Evolutionary conservation across 2,888 invertebrate species (phyloP), one percentile per base, ranked within the genome.

Genomic region (Thecophora atra): DNA sequence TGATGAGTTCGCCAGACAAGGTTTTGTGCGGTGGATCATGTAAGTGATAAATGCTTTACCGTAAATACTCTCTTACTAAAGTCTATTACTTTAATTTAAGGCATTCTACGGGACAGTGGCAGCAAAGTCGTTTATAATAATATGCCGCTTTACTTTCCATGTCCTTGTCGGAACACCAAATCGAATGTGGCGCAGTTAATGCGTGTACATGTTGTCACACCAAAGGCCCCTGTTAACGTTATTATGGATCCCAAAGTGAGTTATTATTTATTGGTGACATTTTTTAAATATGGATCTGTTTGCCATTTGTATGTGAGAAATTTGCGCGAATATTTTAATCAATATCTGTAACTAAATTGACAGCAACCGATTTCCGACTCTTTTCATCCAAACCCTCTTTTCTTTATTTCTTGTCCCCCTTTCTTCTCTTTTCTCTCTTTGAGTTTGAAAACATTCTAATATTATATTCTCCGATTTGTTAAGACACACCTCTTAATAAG

Each of bases 191-290:
- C 93, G 2, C 95, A 96, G 83, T 84, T 96, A 75, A 94, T 95
- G 93, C 88, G 96, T 65, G 88, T 97, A 69, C 96, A 95, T 83
- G 90, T 96, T 1, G 94, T 94, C 64, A 91, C 92, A 67, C 98
- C 98, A 8, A 98, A 98, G 87, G 96, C 94, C 74, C 95, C 95
- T 0, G 94, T 98, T 21, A 91, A 94, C 83, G 95, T 98, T 70
- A 94, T 94, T 0, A 86, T 98, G 11, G 91, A 94, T 82, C 96
- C 97, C 3, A 89, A 89, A 83, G 91, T 94, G 75, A 80, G 73
- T 74, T 72, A 2, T n/a, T 69, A 58, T 52, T 42, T 24, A 6
- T n/a, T n/a, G n/a, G n/a, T n/a, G n/a, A n/a, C n/a, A n/a, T n/a
- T n/a, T n/a, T n/a, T n/a, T n/a, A n/a, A n/a, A n/a, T n/a, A n/a